Conservation (phyloP, 2,797 vertebrate genomes). For the Phalloptychus januarius region DNA sequence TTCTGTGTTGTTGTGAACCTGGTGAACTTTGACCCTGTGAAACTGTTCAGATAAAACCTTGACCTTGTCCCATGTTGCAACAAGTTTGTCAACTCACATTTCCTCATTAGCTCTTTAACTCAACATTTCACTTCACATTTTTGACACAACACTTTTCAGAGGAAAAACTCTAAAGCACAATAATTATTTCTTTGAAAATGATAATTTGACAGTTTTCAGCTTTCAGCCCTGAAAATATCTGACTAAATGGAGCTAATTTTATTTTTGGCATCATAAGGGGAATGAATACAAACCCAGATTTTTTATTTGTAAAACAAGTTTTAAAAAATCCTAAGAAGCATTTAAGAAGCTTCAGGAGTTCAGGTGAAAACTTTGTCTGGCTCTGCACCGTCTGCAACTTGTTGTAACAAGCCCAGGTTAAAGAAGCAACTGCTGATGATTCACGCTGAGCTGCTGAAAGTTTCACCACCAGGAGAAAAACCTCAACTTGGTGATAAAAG, state of each 20-base stretch:
- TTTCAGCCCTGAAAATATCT: not conserved
- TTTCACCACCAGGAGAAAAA: not conserved
- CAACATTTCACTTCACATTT: not conserved
- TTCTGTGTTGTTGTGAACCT: not conserved
- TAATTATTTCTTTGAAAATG: not conserved
- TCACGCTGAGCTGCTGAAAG: not conserved
- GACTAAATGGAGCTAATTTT: not conserved
- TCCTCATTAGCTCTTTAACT: not conserved
- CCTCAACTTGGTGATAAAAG: not conserved
- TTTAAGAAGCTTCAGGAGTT: not conserved
- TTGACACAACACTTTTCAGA: not conserved
- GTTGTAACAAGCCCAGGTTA: too few relatives aligned
- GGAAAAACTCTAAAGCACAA: not conserved
- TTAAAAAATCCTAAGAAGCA: not conserved
- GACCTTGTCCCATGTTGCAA: conserved; percentile 23
- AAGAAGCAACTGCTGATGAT: not conserved
- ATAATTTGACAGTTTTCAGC: not conserved
- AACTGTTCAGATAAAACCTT: conserved; percentile 21
- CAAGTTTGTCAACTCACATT: not conserved
- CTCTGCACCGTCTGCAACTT: not conserved
- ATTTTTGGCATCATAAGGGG: not conserved
- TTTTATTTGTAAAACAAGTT: not conserved
- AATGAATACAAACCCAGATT: not conserved
- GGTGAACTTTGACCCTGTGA: not conserved
- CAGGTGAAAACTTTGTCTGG: not conserved